Evolutionary conservation across 2,797 vertebrate genomes (phyloP), one percentile per base, ranked within the genome.

Genomic region (Fistularia tabacaria): DNA sequence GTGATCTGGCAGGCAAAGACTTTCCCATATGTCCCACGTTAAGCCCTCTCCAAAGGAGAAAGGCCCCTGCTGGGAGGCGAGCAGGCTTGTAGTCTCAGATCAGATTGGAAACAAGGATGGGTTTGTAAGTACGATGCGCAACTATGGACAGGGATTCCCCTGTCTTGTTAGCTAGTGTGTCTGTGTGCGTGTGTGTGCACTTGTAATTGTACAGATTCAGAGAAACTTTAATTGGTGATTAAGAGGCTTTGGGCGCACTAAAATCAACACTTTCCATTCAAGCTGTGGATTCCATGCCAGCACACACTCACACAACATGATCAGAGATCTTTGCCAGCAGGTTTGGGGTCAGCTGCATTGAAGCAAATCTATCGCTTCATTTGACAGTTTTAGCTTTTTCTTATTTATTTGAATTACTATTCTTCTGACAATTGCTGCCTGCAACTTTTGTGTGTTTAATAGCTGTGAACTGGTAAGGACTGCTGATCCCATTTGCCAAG

Each of bases 21-120:
- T 81, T 84, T 65, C 69, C 83, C 85, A 82, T 80, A 77, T 84
- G 81, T 71, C 64, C 74, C 65, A 38, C 3, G 62, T 71, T 84
- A 85, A 89, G 76, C 73, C 71, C 57, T 70, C 51, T 69, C 72
- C 49, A 51, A 51, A 62, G 64, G 63, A 65, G 47, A 41, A 48
- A 48, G 11, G 6, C 48, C 54, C 83, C 81, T 13, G 70, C 81
- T 76, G 80, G 40, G 84, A 77, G 43, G 46, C 59, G 66, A 70
- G 64, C 58, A 69, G 49, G 64, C 64, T 14, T 39, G 58, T 57
- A 54, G 69, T 57, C 63, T 67, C 9, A 54, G 73, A 82, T 79
- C 69, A 80, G 77, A 66, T 7, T 1, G 49, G 59, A 58, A 59
- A 58, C 57, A 14, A 58, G 57, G 51, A 68, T 38, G 57, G 65